A percentile compares a stretch with the other conserved stretches of the same genome.
phyloP scores from a whole-genome alignment of 1,140 invertebrate genomes.

The Pachyrhynchus sulphureomaculatus region DNA sequence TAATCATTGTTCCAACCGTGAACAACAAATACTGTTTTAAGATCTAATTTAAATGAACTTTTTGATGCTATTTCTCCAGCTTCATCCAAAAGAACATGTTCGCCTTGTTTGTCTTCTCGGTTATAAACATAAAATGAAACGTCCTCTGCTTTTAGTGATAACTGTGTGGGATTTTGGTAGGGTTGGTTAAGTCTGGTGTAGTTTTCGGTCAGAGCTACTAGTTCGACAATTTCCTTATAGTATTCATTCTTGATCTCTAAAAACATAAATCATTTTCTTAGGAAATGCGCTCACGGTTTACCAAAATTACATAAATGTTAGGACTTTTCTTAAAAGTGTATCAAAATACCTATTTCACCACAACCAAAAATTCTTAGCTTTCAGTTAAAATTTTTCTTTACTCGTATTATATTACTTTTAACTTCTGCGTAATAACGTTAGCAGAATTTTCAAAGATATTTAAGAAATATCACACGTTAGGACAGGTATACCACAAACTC shows the following conservation, averaged over 20 bases:
- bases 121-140: neutral
- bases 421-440: no score
- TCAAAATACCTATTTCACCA: no score
- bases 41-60: neutral
- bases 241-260: neutral
- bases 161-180: neutral
- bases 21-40: slow-evolving; percentile 15
- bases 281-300: no score
- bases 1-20: slow-evolving; percentile 50
- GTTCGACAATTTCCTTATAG: neutral
- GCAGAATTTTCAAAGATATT: no score
- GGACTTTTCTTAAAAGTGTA: no score
- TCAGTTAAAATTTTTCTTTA: no score
- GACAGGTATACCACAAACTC: no score
- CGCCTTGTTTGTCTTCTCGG: neutral
- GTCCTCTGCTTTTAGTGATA: neutral
- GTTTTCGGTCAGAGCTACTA: neutral
- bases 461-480: no score
- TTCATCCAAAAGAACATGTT: neutral
- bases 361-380: no score
- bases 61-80: neutral
- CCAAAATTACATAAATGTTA: no score
- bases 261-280: neutral
- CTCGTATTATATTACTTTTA: no score
- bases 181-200: neutral